Base-by-base conservation (phyloP, 2,888 invertebrate genomes). In the Aricia artaxerxes region DNA sequence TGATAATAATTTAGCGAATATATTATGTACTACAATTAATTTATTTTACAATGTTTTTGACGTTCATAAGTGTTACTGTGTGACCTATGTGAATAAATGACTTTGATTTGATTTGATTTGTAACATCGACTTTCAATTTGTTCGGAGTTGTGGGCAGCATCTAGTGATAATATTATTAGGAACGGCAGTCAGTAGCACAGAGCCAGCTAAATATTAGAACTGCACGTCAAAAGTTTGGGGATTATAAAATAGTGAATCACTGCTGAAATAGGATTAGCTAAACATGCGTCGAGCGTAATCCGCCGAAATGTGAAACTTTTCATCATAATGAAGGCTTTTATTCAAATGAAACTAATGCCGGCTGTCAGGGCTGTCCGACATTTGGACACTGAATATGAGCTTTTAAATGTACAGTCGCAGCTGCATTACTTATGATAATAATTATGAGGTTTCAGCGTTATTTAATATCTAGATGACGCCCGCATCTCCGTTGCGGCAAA, bases 251-350 rank as follows among this genome's bases (percentile, higher is more conserved):
- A 31, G 64, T 31, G 31, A 69, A 69, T 69, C n/a, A 61, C 31
- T 69, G 64, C 9, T 11, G 31, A 69, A 69, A 61, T 61, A n/a
- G 61, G 61, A 61, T 24, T 24, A 61, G 31, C 64, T 31, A 69
- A 69, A 69, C 64, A 69, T 69, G 24, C 61, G 31, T 9, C 64
- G 35, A 13, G 64, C 7, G 4, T 69, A 31, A 35, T 69, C 64
- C 64, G 24, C 24, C 35, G 11, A 69, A 69, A 69, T 69, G 64
- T 31, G 64, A 69, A 69, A 69, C 64, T 69, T 69, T 69, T 69
- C 64, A 69, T 69, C 31, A 11, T 69, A 69, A 69, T 31, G 35
- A 69, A 69, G 35, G 64, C 64, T 69, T 69, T 69, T 69, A 69
- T 69, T 69, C 35, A 69, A 69, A 69, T 69, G 64, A 69, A 35